Evolutionary conservation across 2,113 vertebrate genomes (phyloP), one percentile per base, ranked within the genome.

Genomic region (Nothoprocta perdicaria): DNA sequence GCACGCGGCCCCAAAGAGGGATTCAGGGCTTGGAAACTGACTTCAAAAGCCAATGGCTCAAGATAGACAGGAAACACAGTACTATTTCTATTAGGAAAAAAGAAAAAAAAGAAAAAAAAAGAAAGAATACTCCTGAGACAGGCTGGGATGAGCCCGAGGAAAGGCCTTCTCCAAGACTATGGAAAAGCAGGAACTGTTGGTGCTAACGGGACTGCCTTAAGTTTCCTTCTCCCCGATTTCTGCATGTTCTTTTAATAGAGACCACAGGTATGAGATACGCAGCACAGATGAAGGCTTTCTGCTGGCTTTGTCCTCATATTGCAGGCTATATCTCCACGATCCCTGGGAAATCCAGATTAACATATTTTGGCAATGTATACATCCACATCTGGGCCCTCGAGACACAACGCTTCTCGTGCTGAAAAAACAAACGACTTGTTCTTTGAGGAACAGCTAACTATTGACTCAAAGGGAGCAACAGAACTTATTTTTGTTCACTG

Each of bases 41-140:
- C 0, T 18, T 75, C 67, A 93, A 88, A 63, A 94, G 26, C 69
- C 72, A 76, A 76, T 2, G 41, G 84, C 68, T 76, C 53, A 62
- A 88, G 66, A 52, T 38, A 71, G 92, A 85, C 92, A 87, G 94
- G 95, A 94, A 96, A 71, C 62, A 89, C 33, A 87, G 45, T 14
- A 46, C 7, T 22, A 65, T 80, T 93, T 82, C 79, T 94, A 0
- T 80, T 93, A 77, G 76, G 79, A 82, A 50, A 50, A 45, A 60
- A 81, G 17, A 48, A 48, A 22, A 23, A 48, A 11, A 22, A 48
- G 10, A 48, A 22, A 48, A 22, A 22, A 48, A 48, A 48, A 48
- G 21, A 48, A 48, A 23, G 18, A 93, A 91, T 19, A 3, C 91
- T 95, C 84, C 79, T 4, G 52, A 77, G 86, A 80, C 41, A 77